Base-by-base conservation (phyloP, 2,797 vertebrate genomes). In the Enteromius anoplus region DNA sequence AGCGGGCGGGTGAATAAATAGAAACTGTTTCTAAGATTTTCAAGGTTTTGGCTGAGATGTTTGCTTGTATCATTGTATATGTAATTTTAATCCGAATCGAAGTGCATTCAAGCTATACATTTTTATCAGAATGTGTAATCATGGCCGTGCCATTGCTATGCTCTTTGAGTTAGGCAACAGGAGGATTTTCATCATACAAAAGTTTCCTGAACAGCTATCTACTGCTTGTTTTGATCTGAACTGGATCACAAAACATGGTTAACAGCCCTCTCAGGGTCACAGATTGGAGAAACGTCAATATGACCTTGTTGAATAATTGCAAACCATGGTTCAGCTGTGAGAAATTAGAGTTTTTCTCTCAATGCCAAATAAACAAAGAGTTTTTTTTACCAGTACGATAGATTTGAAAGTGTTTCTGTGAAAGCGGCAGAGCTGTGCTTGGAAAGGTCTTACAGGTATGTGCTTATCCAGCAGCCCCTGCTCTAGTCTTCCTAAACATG, bases 401-500 rank as follows among this genome's bases (percentile, higher is more conserved):
- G 53, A 23, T 81, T 78, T 70, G 34, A 49, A 82, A 84, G 53
- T 49, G 17, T 75, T 84, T 82, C 19, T 53, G 65, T 42, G 78
- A 65, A 51, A 23, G 75, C 14, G 5, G 32, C 64, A 72, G 21
- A 71, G 58, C 34, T 34, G 29, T 66, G 64, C 34, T 45, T n/a
- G 62, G 72, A 84, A 65, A 78, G 45, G 45, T 62, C 65, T 49
- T 71, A 26, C 26, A 26, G 26, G 26, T 26, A 14, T 37, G 49
- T 66, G 19, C 47, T 69, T 60, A 78, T 1, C 26, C 70, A 84
- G 76, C 65, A 75, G 37, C 2, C 42, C n/a, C 81, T 68, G 45
- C 75, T 60, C 53, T 53, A 73, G 14, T 84, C 34, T 85, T n/a
- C 11, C 42, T 65, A 82, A 55, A 82, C 70, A 70, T 83, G 21